phyloP scores from a whole-genome alignment of 2,797 vertebrate species.

The Phylloscopus collybita region DNA sequence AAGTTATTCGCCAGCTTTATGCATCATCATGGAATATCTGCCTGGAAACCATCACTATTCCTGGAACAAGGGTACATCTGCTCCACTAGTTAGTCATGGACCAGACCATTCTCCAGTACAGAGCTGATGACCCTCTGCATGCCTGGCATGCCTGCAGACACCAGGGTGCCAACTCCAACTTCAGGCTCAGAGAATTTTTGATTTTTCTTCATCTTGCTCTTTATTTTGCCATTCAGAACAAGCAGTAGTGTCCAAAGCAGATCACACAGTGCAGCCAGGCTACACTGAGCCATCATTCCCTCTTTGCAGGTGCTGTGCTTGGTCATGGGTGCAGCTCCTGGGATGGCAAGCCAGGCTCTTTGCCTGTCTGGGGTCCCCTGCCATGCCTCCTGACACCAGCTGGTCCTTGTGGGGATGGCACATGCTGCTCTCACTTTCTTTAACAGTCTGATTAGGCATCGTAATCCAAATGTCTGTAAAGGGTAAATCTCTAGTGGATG shows the following conservation, averaged over 20 bases:
- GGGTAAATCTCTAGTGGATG: background rate
- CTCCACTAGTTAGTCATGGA: background rate
- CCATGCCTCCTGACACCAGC: accelerated
- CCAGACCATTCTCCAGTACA: background rate
- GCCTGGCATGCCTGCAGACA: background rate
- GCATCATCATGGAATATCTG: background rate
- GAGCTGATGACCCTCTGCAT: background rate
- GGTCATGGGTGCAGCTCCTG: background rate
- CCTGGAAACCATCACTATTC: background rate
- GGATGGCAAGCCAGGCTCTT: background rate
- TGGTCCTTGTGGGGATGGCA: background rate
- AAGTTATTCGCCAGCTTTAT: background rate
- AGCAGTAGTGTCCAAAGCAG: background rate
- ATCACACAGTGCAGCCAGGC: background rate
- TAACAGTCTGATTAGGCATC: background rate
- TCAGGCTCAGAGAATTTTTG: background rate
- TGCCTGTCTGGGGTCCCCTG: background rate
- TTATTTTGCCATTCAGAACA: background rate
- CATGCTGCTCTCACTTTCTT: background rate
- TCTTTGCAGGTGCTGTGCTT: background rate
- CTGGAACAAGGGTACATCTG: background rate
- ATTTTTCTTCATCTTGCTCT: background rate
- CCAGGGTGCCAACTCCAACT: background rate
- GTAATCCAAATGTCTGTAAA: background rate
- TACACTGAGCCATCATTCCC: background rate